Base-by-base conservation (phyloP, 1,140 invertebrate genomes). In the Atta cephalotes region DNA sequence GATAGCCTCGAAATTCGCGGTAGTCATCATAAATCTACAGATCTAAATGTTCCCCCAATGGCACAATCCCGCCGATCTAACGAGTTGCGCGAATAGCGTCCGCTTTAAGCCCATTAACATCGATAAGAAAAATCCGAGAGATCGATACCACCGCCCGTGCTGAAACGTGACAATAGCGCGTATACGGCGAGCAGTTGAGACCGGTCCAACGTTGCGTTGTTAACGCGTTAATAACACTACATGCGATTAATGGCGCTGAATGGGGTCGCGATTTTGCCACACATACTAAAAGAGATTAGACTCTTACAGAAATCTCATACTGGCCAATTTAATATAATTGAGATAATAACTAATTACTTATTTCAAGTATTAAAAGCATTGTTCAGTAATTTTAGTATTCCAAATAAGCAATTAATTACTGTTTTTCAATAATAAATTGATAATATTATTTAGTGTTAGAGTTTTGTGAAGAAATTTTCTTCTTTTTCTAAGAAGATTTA, bases 1-100 rank as follows among this genome's bases (percentile, higher is more conserved):
- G 89, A 90, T 85, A 89, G 77, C 86, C 89, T 90, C 89, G 88
- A 90, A 90, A 90, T 87, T 90, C 88, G 86, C 85, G 88, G 80
- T 85, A 90, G 89, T 77, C 88, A 86, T 90, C 89, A 74, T 90
- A 90, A 90, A 90, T 90, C 88, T 88, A 68, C 72, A 60, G 85
- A 90, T 89, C 88, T 84, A 56, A 87, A 35, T 66, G 85, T 66
- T 84, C 74, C 51, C 65, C 56, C 65, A 53, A 51, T 87, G 71
- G 68, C 87, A 74, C 72, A 81, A 85, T 65, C 60, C 63, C 28
- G 35, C 58, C 66, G 89, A 90, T 90, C 74, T 84, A 89, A 89
- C 88, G 84, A 89, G 85, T 90, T 89, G 88, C 88, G 74, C 88
- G 89, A 89, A 87, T 87, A 89, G 74, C 79, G 56, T 77, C 74